Percentiles rank a stretch among this genome's conserved stretches.
Conservation (phyloP, 2,888 invertebrate genomes). For the Erebia palarica region DNA sequence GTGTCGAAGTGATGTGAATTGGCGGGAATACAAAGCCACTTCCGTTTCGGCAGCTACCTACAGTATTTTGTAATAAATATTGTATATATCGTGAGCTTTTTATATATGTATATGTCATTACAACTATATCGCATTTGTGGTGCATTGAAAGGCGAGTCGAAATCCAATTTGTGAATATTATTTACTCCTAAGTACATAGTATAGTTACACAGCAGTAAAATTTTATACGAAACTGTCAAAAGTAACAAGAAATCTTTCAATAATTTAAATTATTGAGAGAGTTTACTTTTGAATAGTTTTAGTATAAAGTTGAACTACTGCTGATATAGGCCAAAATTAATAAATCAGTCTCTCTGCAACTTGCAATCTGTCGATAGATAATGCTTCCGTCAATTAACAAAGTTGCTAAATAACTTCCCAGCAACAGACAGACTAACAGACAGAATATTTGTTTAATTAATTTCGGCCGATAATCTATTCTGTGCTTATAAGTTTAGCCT, state of each 20-base stretch:
- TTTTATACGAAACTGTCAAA: conserved; percentile 5
- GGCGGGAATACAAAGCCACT: conserved; percentile 37
- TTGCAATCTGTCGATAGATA: too few species aligned
- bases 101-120: conserved; percentile 55
- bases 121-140: conserved; percentile 59
- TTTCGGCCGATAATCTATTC: conserved; percentile 44
- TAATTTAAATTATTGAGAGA: not conserved
- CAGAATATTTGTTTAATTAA: too few species aligned
- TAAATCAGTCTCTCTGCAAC: too few species aligned
- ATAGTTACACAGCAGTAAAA: conserved; percentile 6
- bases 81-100: conserved; percentile 73
- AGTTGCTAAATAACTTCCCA: too few species aligned
- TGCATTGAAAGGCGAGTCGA: conserved; percentile 35
- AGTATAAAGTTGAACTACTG: conserved; percentile 9
- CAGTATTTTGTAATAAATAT: conserved; percentile 46
- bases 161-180: conserved; percentile 40
- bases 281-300: not conserved
- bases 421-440: too few species aligned
- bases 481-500: conserved; percentile 50
- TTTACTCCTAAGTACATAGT: conserved; percentile 42
- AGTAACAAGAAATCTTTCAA: not conserved
- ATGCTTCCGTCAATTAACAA: too few species aligned
- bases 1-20: conserved; percentile 55
- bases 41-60: conserved; percentile 41
- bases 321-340: conserved; percentile 36